phyloP scores from a whole-genome alignment of 92 coral and sea anemone species.

The Porites cylindrica region DNA sequence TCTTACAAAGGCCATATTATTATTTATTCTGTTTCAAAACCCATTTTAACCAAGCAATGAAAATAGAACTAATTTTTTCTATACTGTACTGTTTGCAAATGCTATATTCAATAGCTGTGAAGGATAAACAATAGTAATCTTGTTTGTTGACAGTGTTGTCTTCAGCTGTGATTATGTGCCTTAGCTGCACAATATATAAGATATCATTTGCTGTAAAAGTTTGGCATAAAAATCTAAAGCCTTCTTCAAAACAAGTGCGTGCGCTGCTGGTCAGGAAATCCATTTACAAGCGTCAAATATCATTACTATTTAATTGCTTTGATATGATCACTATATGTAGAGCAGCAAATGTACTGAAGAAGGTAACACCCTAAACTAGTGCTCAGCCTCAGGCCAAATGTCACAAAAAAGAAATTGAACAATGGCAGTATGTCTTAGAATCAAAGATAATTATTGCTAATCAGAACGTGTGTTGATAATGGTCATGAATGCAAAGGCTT shows the following conservation, averaged over 20 bases:
- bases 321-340: neutral
- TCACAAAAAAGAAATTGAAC: neutral
- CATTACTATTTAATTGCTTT: constrained; percentile 7
- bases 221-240: constrained; percentile 4
- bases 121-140: neutral
- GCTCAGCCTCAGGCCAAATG: neutral
- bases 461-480: neutral
- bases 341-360: neutral
- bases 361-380: neutral
- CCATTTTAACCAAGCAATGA: neutral
- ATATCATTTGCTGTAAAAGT: neutral
- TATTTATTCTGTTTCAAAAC: no score
- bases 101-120: neutral
- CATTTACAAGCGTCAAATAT: constrained; percentile 11
- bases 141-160: neutral
- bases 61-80: neutral
- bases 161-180: neutral
- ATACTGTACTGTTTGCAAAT: no score
- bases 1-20: no score
- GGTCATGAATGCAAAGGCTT: neutral
- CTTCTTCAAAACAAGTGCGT: neutral
- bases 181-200: neutral
- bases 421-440: neutral
- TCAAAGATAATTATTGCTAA: neutral
- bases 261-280: constrained; percentile 15